Conservation (phyloP, 2,888 invertebrate genomes). For the Tricholauxania praeusta region DNA sequence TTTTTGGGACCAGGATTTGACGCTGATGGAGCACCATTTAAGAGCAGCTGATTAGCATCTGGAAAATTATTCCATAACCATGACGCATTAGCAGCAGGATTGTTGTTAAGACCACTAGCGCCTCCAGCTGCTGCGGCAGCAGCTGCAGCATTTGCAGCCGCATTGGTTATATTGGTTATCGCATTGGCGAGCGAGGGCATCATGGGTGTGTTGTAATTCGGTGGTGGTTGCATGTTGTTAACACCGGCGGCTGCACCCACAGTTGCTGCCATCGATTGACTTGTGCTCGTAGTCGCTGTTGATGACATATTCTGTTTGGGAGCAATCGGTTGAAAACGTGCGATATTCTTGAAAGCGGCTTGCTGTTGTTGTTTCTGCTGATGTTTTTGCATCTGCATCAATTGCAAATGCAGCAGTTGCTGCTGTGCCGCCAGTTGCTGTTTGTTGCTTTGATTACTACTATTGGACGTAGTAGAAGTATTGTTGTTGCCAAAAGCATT, state of each 20-base stretch:
- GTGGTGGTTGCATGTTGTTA: slow-evolving; percentile 39
- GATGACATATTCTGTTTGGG: slow-evolving; percentile 40
- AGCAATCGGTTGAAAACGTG: slow-evolving; percentile 48
- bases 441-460: slow-evolving; percentile 10
- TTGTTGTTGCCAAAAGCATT: slow-evolving; percentile 38
- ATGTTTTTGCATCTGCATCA: slow-evolving; percentile 59
- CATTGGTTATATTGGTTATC: slow-evolving; percentile 47
- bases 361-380: slow-evolving; percentile 49
- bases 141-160: slow-evolving; percentile 33
- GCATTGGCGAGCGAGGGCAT: slow-evolving; percentile 55
- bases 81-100: slow-evolving; percentile 43
- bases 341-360: slow-evolving; percentile 25
- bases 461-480: slow-evolving; percentile 39
- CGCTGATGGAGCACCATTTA: slow-evolving; percentile 54
- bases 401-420: slow-evolving; percentile 50
- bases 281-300: slow-evolving; percentile 17
- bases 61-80: slow-evolving; percentile 66
- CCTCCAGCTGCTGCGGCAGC: slow-evolving; percentile 41
- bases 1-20: slow-evolving; percentile 34
- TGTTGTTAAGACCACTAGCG: background rate
- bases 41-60: slow-evolving; percentile 59
- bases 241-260: background rate
- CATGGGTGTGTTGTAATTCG: slow-evolving; percentile 46
- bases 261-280: slow-evolving; percentile 26
- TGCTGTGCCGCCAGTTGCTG: slow-evolving; percentile 46